Evolutionary conservation across 2,797 vertebrate species (phyloP).

Genomic region (Hipposideros larvatus): DNA sequence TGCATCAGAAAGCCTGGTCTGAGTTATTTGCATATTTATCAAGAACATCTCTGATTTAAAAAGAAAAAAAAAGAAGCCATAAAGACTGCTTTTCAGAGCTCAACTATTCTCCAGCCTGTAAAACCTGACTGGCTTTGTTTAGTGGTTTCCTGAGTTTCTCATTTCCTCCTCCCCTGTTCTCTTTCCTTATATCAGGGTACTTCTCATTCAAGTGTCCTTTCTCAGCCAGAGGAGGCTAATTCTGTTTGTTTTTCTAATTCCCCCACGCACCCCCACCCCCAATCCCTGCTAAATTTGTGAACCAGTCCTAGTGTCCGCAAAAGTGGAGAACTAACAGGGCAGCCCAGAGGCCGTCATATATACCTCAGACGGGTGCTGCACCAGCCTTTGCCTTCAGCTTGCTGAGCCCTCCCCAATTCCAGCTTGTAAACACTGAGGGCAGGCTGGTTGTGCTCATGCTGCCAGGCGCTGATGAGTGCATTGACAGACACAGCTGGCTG

Average conservation of each 20-base stretch:
- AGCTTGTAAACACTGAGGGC: not conserved
- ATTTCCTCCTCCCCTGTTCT: not conserved
- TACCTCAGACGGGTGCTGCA: not conserved
- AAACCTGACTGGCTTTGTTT: not conserved
- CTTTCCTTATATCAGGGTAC: not conserved
- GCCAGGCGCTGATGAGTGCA: not conserved
- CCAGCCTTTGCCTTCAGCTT: not conserved
- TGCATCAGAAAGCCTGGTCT: not conserved
- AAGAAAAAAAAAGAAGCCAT: not conserved
- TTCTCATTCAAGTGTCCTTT: constrained; percentile 62
- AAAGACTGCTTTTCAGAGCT: not conserved
- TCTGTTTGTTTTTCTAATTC: constrained; percentile 53
- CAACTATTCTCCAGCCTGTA: not conserved
- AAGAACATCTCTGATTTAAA: not conserved
- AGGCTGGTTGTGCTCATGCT: not conserved
- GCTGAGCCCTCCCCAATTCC: not conserved
- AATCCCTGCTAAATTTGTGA: constrained; percentile 15
- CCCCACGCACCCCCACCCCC: no score
- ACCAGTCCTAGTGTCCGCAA: not conserved
- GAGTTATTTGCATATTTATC: not conserved
- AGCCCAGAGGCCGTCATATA: not conserved
- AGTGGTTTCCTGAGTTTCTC: not conserved
- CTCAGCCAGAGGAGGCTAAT: not conserved
- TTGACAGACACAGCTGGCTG: not conserved
- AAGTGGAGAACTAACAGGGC: not conserved